These are phyloP conservation scores for Melanocharis versteri DNA, from an alignment of 2,113 vertebrate genomes.

Conservation along the genomic window DNA sequence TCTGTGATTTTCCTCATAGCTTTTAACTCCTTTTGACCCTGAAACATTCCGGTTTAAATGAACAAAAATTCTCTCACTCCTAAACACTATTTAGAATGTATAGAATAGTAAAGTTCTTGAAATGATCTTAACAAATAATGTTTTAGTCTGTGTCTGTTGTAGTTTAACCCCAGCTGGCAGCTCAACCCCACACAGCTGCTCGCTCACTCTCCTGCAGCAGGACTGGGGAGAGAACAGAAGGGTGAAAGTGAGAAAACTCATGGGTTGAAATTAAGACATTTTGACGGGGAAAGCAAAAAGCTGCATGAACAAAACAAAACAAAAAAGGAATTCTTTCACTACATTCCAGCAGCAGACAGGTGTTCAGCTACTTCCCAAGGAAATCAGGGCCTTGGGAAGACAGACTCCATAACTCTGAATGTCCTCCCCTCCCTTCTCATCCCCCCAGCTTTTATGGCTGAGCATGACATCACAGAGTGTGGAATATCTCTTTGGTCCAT, in stretches of 20 bases:
- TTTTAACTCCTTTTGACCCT: background rate
- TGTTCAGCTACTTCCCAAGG: background rate
- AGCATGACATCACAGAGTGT: background rate
- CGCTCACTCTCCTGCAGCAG: rapidly evolving
- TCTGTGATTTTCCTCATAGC: background rate
- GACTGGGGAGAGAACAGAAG: background rate
- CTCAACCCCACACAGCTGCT: background rate
- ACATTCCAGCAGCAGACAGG: rapidly evolving
- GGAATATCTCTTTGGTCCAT: background rate
- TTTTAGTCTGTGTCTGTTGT: background rate
- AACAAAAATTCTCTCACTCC: background rate
- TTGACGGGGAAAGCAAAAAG: background rate
- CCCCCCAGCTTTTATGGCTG: background rate
- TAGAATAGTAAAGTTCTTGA: background rate
- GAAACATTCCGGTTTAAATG: background rate
- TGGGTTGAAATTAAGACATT: background rate
- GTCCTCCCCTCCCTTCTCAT: background rate
- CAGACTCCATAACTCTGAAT: background rate
- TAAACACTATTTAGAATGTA: background rate
- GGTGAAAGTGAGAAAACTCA: background rate
- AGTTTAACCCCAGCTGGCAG: background rate
- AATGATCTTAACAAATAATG: background rate
- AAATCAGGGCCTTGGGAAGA: background rate
- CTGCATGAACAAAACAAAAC: background rate
- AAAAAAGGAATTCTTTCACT: background rate